Base-by-base conservation (phyloP, 37 sponge, comb jelly and placozoan species). In the Dysidea cf. avara region DNA sequence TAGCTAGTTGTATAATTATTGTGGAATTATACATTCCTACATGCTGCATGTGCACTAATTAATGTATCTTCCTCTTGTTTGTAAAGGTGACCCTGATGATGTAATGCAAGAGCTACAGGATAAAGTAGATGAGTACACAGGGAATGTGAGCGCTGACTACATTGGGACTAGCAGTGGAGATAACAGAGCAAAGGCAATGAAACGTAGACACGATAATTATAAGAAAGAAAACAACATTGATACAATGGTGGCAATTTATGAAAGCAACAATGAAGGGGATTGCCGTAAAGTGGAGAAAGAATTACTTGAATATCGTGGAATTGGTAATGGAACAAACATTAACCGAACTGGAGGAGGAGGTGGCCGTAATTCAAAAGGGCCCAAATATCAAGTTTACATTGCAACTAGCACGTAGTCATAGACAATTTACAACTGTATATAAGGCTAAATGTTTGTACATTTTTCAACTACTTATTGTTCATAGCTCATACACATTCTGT, bases 301-400 rank as follows among this genome's bases (percentile, higher is more conserved):
- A 28, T 26, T 55, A 28, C 26, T 55, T 24, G 56, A 55, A 24
- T 7, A 55, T 55, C 6, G 22, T 7, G 26, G 26, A 55, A 26
- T 28, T 55, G 9, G 26, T 2, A 24, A 55, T 55, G 26, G 26
- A 26, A 24, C 26, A 26, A 55, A 55, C 56, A 55, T 55, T 28
- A 55, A 55, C 56, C 56, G 56, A 24, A 55, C 56, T 26, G 56
- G 56, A 55, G 56, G 56, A 26, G 56, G 56, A 55, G 56, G 56
- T 28, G 56, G 56, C 22, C 22, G 56, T 24, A 24, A 24, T 55
- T 55, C 56, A 55, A 26, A 55, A 55, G 56, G 56, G 56, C 56
- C 56, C 22, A 55, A 55, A 24, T 55, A 55, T 55, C 26, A 55
- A 28, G 56, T 55, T 24, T 55, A 55, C 56, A 24, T 55, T 26